Evolutionary conservation across 2,797 vertebrate genomes (phyloP).

Genomic region (Naso thynnoides): DNA sequence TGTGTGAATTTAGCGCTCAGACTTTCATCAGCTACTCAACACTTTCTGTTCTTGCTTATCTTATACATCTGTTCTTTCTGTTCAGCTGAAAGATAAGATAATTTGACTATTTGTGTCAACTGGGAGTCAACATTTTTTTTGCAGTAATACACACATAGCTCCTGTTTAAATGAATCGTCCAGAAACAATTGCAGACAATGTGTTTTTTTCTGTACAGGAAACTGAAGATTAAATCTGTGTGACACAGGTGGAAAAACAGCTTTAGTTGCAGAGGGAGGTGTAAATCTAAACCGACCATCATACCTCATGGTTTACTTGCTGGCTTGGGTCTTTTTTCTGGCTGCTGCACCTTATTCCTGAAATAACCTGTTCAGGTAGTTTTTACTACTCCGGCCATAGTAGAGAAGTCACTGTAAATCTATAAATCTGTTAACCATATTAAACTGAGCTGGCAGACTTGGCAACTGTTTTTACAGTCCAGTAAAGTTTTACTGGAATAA

Average conservation of each 20-base stretch:
- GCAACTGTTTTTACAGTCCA: neutral
- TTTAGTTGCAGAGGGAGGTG: conserved; percentile 30
- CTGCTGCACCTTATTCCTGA: neutral
- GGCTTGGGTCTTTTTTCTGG: conserved; percentile 13
- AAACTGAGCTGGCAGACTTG: neutral
- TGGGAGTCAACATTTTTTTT: neutral
- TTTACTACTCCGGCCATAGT: neutral
- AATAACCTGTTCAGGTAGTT: neutral
- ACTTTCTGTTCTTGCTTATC: neutral
- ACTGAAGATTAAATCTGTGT: conserved; percentile 50
- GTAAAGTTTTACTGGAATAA: neutral
- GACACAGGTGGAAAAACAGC: conserved; percentile 46
- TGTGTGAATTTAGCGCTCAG: neutral
- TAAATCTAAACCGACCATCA: conserved; percentile 57
- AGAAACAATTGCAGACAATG: neutral
- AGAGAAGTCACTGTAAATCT: neutral
- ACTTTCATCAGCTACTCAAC: neutral
- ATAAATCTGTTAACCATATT: too few species aligned
- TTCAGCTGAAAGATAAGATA: neutral
- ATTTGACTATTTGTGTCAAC: neutral
- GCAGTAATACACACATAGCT: neutral
- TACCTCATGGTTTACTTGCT: neutral
- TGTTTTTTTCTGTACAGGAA: neutral
- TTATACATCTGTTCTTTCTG: neutral
- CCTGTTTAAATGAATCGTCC: neutral